Conservation (phyloP, 2,888 invertebrate species). For the Ophioninae sp. region DNA sequence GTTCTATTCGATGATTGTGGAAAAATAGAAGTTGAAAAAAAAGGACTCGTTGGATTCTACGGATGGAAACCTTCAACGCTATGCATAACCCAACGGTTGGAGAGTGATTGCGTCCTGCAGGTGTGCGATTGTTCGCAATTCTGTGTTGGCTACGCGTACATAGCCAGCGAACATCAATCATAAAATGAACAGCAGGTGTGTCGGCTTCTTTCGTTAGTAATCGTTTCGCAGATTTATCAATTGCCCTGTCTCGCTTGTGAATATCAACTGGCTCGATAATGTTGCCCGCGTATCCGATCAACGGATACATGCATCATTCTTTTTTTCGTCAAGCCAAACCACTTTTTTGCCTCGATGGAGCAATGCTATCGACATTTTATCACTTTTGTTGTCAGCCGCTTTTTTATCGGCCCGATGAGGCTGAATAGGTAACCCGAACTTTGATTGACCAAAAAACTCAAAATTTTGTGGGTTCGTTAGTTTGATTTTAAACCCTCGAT, state of each 20-base stretch:
- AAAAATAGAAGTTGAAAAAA: not conserved
- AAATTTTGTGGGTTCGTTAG: no score
- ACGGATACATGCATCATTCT: slow-evolving; percentile 25
- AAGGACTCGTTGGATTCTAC: not conserved
- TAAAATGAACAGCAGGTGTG: slow-evolving; percentile 49
- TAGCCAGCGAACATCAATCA: slow-evolving; percentile 53
- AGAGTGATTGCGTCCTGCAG: not conserved
- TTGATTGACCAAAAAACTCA: no score
- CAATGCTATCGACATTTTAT: not conserved
- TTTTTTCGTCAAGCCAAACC: not conserved
- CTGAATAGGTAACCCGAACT: no score
- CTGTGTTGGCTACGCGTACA: slow-evolving; percentile 2
- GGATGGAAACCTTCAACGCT: not conserved
- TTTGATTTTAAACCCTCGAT: no score
- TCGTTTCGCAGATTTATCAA: slow-evolving; percentile 61
- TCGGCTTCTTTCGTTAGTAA: slow-evolving; percentile 56
- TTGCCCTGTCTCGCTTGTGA: slow-evolving; percentile 17
- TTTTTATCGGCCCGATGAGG: not conserved
- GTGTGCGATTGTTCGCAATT: not conserved
- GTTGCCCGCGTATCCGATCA: not conserved
- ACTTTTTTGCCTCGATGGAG: not conserved
- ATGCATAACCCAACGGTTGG: slow-evolving; percentile 1
- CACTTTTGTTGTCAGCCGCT: not conserved
- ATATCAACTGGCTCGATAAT: slow-evolving; percentile 19
- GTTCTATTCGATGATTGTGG: no score